These are phyloP conservation scores for Syngnathus scovelli DNA, from an alignment of 2,113 vertebrate species.

Conservation along the genomic window DNA sequence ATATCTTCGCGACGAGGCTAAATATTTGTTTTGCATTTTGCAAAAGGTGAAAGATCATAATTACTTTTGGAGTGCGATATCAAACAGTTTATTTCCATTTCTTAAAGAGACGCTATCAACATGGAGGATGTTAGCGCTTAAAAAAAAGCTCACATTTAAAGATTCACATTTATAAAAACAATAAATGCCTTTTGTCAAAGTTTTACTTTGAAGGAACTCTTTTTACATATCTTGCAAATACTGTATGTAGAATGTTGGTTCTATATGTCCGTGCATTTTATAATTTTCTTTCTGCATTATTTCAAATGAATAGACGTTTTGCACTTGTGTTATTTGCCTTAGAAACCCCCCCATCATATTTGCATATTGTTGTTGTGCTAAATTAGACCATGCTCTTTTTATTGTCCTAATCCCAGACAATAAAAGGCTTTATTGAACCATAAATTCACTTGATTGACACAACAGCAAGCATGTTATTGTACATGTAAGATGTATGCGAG, in stretches of 20 bases:
- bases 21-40: constrained; percentile 59
- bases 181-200: background rate
- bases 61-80: constrained; percentile 52
- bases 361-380: too few relatives aligned
- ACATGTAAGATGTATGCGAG: constrained; percentile 27
- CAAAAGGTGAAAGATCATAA: constrained; percentile 44
- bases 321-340: too few relatives aligned
- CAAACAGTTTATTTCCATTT: constrained; percentile 58
- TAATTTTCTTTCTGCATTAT: too few relatives aligned
- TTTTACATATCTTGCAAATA: too few relatives aligned
- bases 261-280: too few relatives aligned
- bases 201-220: too few relatives aligned
- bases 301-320: too few relatives aligned
- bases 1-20: constrained; percentile 58
- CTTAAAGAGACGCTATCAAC: constrained; percentile 27
- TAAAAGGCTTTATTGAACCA: constrained; percentile 17
- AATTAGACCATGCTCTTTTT: background rate
- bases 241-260: too few relatives aligned
- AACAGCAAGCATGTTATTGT: constrained; percentile 30
- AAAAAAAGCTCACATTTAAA: background rate
- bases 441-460: constrained; percentile 42
- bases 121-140: background rate
- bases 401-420: constrained; percentile 21
- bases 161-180: background rate
- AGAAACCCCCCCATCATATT: background rate